Conservation (phyloP, 2,113 vertebrate genomes). For the Callopanchax toddi region DNA sequence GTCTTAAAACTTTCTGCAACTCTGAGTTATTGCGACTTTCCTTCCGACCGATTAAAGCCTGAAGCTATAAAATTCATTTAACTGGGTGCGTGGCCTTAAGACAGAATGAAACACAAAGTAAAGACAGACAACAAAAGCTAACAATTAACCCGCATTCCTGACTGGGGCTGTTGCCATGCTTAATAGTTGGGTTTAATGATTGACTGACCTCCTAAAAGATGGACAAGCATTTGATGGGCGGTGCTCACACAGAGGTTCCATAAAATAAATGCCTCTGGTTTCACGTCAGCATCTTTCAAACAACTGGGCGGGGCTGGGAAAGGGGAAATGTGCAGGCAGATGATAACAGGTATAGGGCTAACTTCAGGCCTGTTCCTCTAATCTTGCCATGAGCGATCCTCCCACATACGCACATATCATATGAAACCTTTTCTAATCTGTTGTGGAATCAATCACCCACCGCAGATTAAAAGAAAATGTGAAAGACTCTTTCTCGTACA, state of each 20-base stretch:
- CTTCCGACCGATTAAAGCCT: slow-evolving; percentile 20
- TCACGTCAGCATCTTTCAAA: slow-evolving; percentile 60
- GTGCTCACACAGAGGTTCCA: slow-evolving; percentile 55
- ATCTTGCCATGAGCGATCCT: slow-evolving; percentile 46
- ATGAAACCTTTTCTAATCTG: slow-evolving; percentile 25
- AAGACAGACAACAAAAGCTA: slow-evolving; percentile 64
- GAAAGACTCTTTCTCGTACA: slow-evolving; percentile 26
- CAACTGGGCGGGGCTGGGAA: slow-evolving; percentile 38
- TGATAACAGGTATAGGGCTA: slow-evolving; percentile 70
- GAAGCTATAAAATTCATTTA: slow-evolving; percentile 33
- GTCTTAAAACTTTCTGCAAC: slow-evolving; percentile 3
- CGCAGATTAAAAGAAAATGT: slow-evolving; percentile 25
- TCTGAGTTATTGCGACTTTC: slow-evolving; percentile 23
- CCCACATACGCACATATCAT: slow-evolving; percentile 38
- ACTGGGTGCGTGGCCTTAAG: slow-evolving; percentile 39
- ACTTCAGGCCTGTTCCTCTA: slow-evolving; percentile 48
- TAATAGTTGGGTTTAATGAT: slow-evolving; percentile 75
- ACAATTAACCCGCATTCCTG: slow-evolving; percentile 77
- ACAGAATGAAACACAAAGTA: slow-evolving; percentile 52
- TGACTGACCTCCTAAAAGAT: slow-evolving; percentile 64
- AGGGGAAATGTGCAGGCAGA: slow-evolving; percentile 52
- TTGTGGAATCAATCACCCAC: slow-evolving; percentile 21
- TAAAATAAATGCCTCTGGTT: slow-evolving; percentile 67
- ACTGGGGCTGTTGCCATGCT: slow-evolving; percentile 56
- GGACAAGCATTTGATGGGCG: slow-evolving; percentile 40